Percentiles rank a stretch among this genome's conserved stretches.
phyloP scores from a whole-genome alignment of 1,140 invertebrate species.

The Conus ventricosus region DNA sequence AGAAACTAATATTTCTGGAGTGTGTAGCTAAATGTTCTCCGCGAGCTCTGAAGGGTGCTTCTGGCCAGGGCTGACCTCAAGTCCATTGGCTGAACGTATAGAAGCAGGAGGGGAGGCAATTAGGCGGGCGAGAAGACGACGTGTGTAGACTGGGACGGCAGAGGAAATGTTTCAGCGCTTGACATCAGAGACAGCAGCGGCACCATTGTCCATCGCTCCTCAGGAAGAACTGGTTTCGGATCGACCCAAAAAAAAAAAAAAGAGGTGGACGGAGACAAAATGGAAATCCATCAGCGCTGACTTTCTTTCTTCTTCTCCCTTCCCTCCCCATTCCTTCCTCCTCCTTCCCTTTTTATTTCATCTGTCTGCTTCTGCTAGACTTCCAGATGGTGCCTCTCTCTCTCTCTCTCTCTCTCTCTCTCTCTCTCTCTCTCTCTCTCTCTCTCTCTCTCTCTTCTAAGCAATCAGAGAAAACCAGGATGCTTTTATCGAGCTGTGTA shows the following conservation, averaged over 20 bases:
- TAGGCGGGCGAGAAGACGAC: neutral
- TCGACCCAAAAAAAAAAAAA: neutral
- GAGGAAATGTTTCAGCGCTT: neutral
- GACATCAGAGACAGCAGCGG: neutral
- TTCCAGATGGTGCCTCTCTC: neutral
- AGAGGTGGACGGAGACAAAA: neutral
- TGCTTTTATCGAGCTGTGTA: no score
- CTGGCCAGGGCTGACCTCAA: neutral
- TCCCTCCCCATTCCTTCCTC: neutral
- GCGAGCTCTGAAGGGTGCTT: constrained; percentile 3
- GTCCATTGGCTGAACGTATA: neutral
- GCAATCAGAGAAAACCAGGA: no score
- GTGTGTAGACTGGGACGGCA: neutral
- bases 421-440: neutral
- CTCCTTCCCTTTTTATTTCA: neutral
- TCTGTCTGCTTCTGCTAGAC: no score
- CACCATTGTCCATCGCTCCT: neutral
- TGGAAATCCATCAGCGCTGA: neutral
- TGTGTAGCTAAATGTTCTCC: constrained; percentile 40
- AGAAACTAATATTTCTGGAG: constrained; percentile 40
- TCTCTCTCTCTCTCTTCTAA: no score
- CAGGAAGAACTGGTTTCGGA: neutral
- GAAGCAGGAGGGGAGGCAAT: neutral
- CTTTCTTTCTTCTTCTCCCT: neutral
- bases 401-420: neutral